Conservation (phyloP, 1,140 invertebrate genomes). For the Drosophila littoralis region DNA sequence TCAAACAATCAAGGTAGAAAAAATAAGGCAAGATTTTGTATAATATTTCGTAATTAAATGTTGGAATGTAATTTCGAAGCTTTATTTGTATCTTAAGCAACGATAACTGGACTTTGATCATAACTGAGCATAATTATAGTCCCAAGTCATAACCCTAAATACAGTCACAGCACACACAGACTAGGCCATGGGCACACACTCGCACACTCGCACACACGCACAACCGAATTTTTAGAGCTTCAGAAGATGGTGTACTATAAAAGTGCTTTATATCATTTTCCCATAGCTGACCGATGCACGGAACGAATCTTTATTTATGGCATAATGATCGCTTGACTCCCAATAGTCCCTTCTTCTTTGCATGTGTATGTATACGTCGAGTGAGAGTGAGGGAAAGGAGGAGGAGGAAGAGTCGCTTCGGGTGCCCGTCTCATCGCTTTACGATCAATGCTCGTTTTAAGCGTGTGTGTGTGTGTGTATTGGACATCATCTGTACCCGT, state of each 20-base stretch:
- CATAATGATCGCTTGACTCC: conserved; percentile 72
- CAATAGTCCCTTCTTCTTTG: conserved; percentile 43
- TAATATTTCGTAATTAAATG: conserved; percentile 45
- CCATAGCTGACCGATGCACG: conserved; percentile 65
- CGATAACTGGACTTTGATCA: conserved; percentile 73
- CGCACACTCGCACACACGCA: conserved; percentile 10
- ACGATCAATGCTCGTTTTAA: conserved; percentile 66
- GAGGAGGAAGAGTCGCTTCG: conserved; percentile 30
- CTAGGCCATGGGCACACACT: conserved; percentile 43
- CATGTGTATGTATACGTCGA: conserved; percentile 6
- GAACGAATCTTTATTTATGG: conserved; percentile 83
- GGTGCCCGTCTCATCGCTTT: conserved; percentile 66
- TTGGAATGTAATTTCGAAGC: conserved; percentile 47
- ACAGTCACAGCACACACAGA: conserved; percentile 13
- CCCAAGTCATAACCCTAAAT: conserved; percentile 22
- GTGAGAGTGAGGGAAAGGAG: conserved; percentile 5
- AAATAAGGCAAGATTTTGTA: conserved; percentile 2
- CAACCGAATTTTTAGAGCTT: conserved; percentile 34
- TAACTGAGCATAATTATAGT: conserved; percentile 73
- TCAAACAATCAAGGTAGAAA: conserved; percentile 38
- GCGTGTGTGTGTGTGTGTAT: conserved; percentile 31
- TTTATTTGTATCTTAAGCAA: conserved; percentile 43
- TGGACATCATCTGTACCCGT: conserved; percentile 55
- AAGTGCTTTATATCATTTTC: conserved; percentile 73
- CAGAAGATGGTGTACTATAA: conserved; percentile 49